These are phyloP conservation scores for Papilio dardanus DNA, from an alignment of 1,140 invertebrate genomes.

Conservation along the genomic window DNA sequence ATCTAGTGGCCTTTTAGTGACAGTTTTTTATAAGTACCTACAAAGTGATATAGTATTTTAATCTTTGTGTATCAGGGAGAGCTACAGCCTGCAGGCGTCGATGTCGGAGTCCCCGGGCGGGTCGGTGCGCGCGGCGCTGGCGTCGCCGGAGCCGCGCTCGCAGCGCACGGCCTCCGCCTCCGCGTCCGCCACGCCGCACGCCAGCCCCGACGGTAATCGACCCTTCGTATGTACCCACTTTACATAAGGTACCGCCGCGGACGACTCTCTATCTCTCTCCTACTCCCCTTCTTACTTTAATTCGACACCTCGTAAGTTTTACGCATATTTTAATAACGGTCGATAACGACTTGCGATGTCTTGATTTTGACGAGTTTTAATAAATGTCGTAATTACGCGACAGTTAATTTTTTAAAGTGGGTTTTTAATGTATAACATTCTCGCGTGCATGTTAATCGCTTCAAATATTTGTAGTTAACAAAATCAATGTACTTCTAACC, in stretches of 20 bases:
- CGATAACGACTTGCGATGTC: not conserved
- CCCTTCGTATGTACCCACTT: conserved; percentile 78
- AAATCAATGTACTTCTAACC: not conserved
- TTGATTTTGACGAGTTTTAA: not conserved
- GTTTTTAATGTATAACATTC: too few relatives aligned
- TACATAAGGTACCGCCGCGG: conserved; percentile 44
- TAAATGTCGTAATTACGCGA: not conserved
- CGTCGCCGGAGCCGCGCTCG: conserved; percentile 84
- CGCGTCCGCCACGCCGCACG: conserved; percentile 84
- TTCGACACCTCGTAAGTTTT: conserved; percentile 27
- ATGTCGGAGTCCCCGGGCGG: conserved; percentile 82
- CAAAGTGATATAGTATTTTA: not conserved
- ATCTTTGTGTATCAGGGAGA: conserved; percentile 67
- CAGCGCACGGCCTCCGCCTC: conserved; percentile 85
- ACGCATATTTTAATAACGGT: not conserved
- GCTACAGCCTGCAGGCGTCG: conserved; percentile 84
- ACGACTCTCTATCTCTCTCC: conserved; percentile 39
- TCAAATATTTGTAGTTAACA: not conserved
- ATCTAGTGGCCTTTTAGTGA: too few relatives aligned
- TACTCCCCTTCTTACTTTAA: conserved; percentile 28
- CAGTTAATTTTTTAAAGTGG: not conserved
- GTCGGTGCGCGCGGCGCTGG: conserved; percentile 82
- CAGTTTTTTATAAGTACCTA: too few relatives aligned
- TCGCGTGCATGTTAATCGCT: not conserved
- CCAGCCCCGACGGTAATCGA: conserved; percentile 77